A percentile compares a stretch with the other conserved stretches of the same genome.
Conservation (phyloP, 2,113 vertebrate species). For the Erpornis zantholeuca region DNA sequence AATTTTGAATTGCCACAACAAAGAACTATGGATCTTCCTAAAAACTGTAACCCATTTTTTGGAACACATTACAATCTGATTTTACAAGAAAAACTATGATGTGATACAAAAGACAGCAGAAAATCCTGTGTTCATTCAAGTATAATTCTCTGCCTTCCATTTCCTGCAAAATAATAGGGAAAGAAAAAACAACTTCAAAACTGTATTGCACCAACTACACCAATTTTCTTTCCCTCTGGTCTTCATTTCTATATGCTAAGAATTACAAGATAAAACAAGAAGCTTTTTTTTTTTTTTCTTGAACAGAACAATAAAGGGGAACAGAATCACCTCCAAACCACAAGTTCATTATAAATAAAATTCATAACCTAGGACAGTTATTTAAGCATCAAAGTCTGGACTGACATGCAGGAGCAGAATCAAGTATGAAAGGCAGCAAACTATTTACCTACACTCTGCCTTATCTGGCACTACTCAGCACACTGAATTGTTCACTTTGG, state of each 20-base stretch:
- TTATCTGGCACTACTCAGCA: constrained; percentile 16
- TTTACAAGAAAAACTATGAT: not conserved
- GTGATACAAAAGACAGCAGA: not conserved
- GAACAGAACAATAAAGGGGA: not conserved
- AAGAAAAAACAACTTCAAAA: not conserved
- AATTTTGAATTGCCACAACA: not conserved
- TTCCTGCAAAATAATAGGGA: not conserved
- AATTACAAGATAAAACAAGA: not conserved
- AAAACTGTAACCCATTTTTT: not conserved
- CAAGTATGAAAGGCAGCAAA: not conserved
- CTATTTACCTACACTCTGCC: not conserved
- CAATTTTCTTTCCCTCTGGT: not conserved
- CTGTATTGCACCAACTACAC: not conserved
- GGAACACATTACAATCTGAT: not conserved
- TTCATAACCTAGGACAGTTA: not conserved
- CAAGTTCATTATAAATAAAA: not conserved
- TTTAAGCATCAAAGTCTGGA: not conserved
- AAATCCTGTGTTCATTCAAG: not conserved
- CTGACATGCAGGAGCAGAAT: not conserved
- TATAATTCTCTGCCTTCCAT: not conserved
- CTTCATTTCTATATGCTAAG: not conserved
- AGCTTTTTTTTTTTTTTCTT: not conserved
- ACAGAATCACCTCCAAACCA: not conserved
- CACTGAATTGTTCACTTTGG: not conserved
- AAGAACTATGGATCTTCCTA: not conserved